Evolutionary conservation across 2,113 vertebrate genomes (phyloP), one percentile per base, ranked within the genome.

Genomic region (Propithecus coquereli): DNA sequence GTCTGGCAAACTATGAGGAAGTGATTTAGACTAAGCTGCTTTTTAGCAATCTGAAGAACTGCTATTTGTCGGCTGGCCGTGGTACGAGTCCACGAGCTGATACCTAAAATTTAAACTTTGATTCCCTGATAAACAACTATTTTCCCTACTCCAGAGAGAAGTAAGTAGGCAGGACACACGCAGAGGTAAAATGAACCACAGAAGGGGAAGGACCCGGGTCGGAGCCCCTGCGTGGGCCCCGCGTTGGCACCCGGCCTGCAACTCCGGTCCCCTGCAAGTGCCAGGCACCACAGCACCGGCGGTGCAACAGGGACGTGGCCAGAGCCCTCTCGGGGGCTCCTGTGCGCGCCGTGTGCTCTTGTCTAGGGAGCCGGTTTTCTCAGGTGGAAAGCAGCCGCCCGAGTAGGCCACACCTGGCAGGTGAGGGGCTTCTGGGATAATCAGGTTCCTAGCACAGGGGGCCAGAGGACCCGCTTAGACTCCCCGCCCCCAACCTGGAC

Each of bases 101-200:
- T 20, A 25, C 13, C 70, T 6, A 12, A 27, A 22, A 34, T 18
- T 18, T 32, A 63, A 59, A 18, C 11, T 14, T 43, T 30, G 22
- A 61, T 32, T 63, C 32, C 94, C 30, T 45, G 81, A 37, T 27
- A 16, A 92, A 77, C n/a, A 43, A 50, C 22, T 13, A 22, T 30
- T 14, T 32, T 52, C 61, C 54, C 27, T 34, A 1, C 17, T 66
- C 66, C 17, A 32, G 8, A 52, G 59, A 52, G 30, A 45, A 80
- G 8, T 1, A 22, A 52, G 0, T 1, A 13, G 8, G 6, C 0
- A 66, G 27, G 65, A 23, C 2, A 1, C 27, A 17, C 0, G 0
- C 16, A 0, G 73, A 63, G 66, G 40, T 1, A 5, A 14, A 2
- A 57, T 5, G 2, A 25, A 3, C 22, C 40, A 8, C 3, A 3